Evolutionary conservation across 1,140 invertebrate species (phyloP).

Genomic region (Euwallacea fornicatus): DNA sequence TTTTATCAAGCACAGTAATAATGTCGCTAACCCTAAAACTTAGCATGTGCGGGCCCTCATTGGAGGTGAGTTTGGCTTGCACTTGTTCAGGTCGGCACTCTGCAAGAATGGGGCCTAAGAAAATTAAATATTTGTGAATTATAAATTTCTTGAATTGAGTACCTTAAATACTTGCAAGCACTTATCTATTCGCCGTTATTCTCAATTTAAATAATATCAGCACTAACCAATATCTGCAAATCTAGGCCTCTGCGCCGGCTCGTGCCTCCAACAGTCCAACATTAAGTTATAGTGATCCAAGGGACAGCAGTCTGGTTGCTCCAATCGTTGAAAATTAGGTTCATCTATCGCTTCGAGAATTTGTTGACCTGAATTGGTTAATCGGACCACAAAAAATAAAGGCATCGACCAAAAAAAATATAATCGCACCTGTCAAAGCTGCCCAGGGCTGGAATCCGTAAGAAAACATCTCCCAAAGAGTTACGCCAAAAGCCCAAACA

Average conservation of each 20-base stretch:
- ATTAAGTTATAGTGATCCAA: constrained; percentile 91
- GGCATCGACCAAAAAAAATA: not conserved
- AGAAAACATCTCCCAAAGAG: constrained; percentile 99
- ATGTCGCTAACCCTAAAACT: constrained; percentile 86
- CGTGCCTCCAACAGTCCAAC: constrained; percentile 94
- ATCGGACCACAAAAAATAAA: not conserved
- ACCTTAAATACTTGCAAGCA: too few relatives aligned
- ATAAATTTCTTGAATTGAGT: not conserved
- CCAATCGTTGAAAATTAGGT: constrained; percentile 84
- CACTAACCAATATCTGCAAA: constrained; percentile 78
- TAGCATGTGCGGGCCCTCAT: constrained; percentile 67
- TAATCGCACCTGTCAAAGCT: constrained; percentile 71
- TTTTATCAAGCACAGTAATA: constrained; percentile 92
- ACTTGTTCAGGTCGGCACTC: constrained; percentile 92
- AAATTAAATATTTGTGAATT: not conserved
- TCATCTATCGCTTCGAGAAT: constrained; percentile 95
- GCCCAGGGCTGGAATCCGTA: constrained; percentile 98
- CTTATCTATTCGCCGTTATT: too few relatives aligned
- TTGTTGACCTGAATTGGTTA: constrained; percentile 67
- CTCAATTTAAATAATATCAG: not conserved
- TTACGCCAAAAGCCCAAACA: constrained; percentile 97
- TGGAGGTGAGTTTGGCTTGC: constrained; percentile 52
- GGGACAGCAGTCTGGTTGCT: constrained; percentile 93
- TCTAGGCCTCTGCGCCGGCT: constrained; percentile 84
- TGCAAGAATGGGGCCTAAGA: constrained; percentile 63